These are phyloP conservation scores for Labrus mixtus DNA, from an alignment of 2,113 vertebrate species.

Conservation along the genomic window DNA sequence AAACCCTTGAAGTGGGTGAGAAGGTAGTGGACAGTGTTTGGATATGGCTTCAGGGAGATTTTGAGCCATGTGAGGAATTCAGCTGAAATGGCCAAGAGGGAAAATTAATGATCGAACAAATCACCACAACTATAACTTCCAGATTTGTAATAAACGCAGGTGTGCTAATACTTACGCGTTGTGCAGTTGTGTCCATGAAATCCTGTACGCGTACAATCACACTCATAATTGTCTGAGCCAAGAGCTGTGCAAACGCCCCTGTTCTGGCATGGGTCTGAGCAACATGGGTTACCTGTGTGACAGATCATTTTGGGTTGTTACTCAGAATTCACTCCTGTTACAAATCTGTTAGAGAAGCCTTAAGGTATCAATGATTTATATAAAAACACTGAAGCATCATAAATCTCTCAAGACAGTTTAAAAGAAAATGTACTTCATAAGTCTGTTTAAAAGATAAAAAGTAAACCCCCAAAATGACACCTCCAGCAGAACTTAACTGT, in stretches of 20 bases:
- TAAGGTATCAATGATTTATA: too few relatives aligned
- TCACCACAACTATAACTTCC: not conserved
- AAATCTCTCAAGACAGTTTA: too few relatives aligned
- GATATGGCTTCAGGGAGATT: slow-evolving; percentile 88
- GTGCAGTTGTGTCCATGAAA: slow-evolving; percentile 92
- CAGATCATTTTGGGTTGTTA: not conserved
- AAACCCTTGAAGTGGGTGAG: slow-evolving; percentile 93
- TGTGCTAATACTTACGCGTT: slow-evolving; percentile 84
- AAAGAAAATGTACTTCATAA: too few relatives aligned
- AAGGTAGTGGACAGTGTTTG: slow-evolving; percentile 93
- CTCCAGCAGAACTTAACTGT: not conserved
- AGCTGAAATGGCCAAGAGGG: slow-evolving; percentile 77
- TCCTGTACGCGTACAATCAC: slow-evolving; percentile 95
- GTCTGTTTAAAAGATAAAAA: too few relatives aligned
- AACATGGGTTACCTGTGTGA: slow-evolving; percentile 90
- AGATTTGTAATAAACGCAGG: rapidly evolving
- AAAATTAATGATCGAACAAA: not conserved
- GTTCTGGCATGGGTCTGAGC: slow-evolving; percentile 95
- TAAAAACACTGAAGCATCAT: too few relatives aligned
- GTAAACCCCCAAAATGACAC: not conserved
- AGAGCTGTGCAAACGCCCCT: slow-evolving; percentile 88
- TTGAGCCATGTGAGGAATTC: slow-evolving; percentile 92
- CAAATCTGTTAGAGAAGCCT: too few relatives aligned
- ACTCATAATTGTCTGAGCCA: slow-evolving; percentile 87
- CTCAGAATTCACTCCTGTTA: not conserved